phyloP scores from a whole-genome alignment of 2,797 vertebrate genomes.

The Diglossa cyanea region DNA sequence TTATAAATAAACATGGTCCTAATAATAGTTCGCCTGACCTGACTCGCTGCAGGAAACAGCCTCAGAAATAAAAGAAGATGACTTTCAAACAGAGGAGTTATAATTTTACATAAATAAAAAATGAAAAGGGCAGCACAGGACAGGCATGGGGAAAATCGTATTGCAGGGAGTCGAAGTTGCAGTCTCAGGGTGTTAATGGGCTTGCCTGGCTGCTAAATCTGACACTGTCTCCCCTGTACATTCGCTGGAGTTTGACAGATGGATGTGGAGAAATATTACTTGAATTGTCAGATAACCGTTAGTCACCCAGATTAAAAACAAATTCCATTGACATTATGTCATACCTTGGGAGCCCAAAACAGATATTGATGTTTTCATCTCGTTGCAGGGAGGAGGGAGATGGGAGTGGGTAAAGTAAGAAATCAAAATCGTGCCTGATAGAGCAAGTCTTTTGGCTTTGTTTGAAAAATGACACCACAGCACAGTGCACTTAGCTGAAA shows the following conservation, averaged over 20 bases:
- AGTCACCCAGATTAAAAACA: slow-evolving; percentile 58
- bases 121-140: slow-evolving; percentile 50
- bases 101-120: slow-evolving; percentile 40
- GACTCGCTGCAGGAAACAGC: slow-evolving; percentile 51
- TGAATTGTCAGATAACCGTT: slow-evolving; percentile 60
- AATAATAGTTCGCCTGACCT: slow-evolving; percentile 68
- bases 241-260: slow-evolving; percentile 16
- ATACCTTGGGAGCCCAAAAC: slow-evolving; percentile 20
- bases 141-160: neutral
- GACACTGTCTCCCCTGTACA: neutral
- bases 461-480: slow-evolving; percentile 40
- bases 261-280: slow-evolving; percentile 48
- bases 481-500: neutral
- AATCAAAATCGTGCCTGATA: slow-evolving; percentile 22
- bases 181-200: slow-evolving; percentile 13
- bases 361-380: slow-evolving; percentile 60
- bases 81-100: slow-evolving; percentile 36
- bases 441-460: neutral
- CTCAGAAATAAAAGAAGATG: slow-evolving; percentile 52
- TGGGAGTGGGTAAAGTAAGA: slow-evolving; percentile 27
- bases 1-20: slow-evolving; percentile 73
- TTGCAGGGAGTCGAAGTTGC: neutral
- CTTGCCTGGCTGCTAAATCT: neutral
- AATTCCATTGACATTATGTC: slow-evolving; percentile 45
- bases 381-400: slow-evolving; percentile 15